Evolutionary conservation across 2,113 vertebrate species (phyloP).

Genomic region (Mastomys coucha): DNA sequence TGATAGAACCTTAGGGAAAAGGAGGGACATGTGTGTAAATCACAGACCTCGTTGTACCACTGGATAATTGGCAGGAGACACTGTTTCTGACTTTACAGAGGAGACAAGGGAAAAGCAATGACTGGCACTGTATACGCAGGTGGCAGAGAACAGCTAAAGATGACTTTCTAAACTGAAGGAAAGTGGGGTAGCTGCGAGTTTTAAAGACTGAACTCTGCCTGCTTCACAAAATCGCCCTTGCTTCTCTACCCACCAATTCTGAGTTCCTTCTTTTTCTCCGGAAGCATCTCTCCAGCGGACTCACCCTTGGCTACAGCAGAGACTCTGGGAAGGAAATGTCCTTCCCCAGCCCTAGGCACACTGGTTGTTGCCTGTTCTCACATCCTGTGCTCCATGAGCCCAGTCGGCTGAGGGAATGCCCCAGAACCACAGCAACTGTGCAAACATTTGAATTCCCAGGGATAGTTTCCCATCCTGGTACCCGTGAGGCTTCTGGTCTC

Average conservation of each 20-base stretch:
- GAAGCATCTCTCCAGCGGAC: background rate
- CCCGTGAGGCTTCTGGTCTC: background rate
- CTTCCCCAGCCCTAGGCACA: background rate
- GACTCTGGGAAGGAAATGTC: background rate
- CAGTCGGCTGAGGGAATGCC: background rate
- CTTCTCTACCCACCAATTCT: background rate
- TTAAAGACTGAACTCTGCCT: constrained; percentile 16
- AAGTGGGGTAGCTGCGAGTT: background rate
- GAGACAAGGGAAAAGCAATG: background rate
- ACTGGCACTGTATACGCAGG: background rate
- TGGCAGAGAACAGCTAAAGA: background rate
- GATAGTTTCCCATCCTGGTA: background rate
- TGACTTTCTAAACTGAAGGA: background rate
- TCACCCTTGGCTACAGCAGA: background rate
- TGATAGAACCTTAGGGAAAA: background rate
- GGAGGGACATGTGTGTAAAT: background rate
- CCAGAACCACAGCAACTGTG: background rate
- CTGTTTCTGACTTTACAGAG: background rate
- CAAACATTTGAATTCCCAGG: background rate
- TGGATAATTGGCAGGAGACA: background rate
- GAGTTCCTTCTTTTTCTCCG: background rate
- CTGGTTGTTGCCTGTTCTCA: background rate
- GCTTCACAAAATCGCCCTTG: background rate
- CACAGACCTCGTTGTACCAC: fast-evolving
- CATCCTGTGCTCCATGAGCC: fast-evolving